Conservation (phyloP, 2,888 invertebrate genomes). For the Prenolepis imparis region DNA sequence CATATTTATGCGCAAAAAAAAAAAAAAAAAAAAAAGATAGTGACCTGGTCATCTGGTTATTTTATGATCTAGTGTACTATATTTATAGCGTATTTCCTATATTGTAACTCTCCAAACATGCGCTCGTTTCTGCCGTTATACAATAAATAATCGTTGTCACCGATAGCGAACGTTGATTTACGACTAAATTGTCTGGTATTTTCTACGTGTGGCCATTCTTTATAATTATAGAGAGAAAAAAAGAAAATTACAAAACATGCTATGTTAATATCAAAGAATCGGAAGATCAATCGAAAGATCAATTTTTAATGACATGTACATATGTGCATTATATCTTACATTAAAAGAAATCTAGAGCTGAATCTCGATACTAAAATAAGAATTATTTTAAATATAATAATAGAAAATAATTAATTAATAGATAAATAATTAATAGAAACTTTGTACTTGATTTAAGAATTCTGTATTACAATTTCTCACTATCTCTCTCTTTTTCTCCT, state of each 20-base stretch:
- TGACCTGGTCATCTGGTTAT: slow-evolving; percentile 27
- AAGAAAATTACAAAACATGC: neutral
- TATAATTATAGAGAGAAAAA: slow-evolving; percentile 42
- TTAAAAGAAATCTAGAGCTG: neutral
- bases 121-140: slow-evolving; percentile 41
- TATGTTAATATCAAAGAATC: slow-evolving; percentile 10
- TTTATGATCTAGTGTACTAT: slow-evolving; percentile 44
- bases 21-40: slow-evolving; percentile 24
- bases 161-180: slow-evolving; percentile 51
- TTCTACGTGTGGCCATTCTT: slow-evolving; percentile 29
- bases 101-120: slow-evolving; percentile 29
- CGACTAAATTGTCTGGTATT: slow-evolving; percentile 40
- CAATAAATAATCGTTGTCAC: slow-evolving; percentile 55
- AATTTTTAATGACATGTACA: slow-evolving; percentile 7
- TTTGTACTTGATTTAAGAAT: no score
- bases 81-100: slow-evolving; percentile 43
- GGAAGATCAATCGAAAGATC: neutral
- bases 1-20: neutral
- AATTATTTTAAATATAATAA: neutral
- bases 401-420: neutral
- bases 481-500: no score
- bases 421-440: no score
- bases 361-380: neutral
- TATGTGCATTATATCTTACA: neutral
- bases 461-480: no score